Evolutionary conservation across 2,113 vertebrate genomes (phyloP).

Genomic region (Macrotis lagotis): DNA sequence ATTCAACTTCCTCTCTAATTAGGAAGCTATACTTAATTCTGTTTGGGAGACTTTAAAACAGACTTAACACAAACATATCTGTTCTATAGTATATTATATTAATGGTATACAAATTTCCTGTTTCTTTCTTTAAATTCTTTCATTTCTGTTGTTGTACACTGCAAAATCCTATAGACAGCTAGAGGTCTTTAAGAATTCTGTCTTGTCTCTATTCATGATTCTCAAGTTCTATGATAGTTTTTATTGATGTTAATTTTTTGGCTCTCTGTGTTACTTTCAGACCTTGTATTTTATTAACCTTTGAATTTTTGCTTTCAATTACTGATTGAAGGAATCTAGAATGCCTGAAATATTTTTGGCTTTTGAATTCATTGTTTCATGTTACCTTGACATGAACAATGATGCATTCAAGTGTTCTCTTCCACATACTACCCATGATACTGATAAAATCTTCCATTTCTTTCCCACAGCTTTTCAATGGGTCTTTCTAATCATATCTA

Average conservation of each 20-base stretch:
- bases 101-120: neutral
- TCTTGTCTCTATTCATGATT: neutral
- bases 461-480: neutral
- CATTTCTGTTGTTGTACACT: neutral
- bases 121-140: neutral
- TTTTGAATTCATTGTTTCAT: neutral
- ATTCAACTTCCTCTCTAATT: neutral
- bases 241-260: neutral
- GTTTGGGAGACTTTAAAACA: neutral
- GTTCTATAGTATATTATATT: neutral
- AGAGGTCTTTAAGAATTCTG: neutral
- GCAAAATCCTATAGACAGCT: neutral
- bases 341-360: neutral
- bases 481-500: neutral
- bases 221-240: neutral
- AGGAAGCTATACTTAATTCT: neutral
- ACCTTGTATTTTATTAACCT: neutral
- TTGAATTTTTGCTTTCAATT: neutral
- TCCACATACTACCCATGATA: neutral
- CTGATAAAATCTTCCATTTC: neutral
- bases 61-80: neutral
- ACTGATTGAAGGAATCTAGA: neutral
- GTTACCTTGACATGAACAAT: neutral
- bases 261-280: neutral
- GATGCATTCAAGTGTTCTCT: neutral